phyloP scores from a whole-genome alignment of 2,797 vertebrate species.

The Uromys caudimaculatus region DNA sequence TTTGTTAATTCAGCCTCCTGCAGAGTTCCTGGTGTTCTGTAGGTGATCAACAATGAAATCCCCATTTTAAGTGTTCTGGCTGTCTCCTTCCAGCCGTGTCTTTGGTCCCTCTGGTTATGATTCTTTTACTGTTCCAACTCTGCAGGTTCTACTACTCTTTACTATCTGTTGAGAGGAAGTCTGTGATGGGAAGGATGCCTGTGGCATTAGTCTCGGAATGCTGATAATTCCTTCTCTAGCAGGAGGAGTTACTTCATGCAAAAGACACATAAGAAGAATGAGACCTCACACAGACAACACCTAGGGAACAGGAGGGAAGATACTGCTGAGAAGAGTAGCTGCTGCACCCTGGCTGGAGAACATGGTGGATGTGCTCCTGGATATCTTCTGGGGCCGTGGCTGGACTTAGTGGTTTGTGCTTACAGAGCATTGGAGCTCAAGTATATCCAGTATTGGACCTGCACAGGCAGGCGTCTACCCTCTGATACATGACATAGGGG shows the following conservation, averaged over 20 bases:
- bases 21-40: slow-evolving; percentile 3
- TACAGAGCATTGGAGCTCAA: slow-evolving; percentile 24
- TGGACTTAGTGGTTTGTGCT: slow-evolving; percentile 10
- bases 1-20: background rate
- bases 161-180: background rate
- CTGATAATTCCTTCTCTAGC: background rate
- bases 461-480: slow-evolving; percentile 22
- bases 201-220: background rate
- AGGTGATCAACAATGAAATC: slow-evolving; percentile 51
- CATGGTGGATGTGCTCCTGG: background rate
- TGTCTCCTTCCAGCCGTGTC: background rate
- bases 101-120: background rate
- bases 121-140: background rate
- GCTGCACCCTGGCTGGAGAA: background rate
- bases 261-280: background rate
- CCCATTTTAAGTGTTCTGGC: background rate
- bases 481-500: background rate
- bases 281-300: background rate
- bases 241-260: background rate
- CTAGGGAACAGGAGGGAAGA: background rate
- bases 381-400: background rate
- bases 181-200: background rate
- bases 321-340: background rate
- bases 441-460: background rate
- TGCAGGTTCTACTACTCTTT: background rate